Base-by-base conservation (phyloP, 2,113 vertebrate genomes). In the Spermophilus dauricus region DNA sequence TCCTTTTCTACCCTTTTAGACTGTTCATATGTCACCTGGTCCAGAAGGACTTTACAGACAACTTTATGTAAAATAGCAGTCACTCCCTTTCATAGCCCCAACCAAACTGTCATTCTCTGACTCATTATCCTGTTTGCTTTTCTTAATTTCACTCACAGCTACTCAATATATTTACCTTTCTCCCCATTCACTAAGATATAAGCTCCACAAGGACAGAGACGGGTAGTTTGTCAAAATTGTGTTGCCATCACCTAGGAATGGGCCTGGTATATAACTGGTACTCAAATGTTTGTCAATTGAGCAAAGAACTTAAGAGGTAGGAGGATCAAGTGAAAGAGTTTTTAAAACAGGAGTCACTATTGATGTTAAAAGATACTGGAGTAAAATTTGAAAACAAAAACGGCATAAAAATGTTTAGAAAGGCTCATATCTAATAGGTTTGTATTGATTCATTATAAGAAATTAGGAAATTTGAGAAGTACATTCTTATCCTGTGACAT, bases 401-500 rank as follows among this genome's bases (percentile, higher is more conserved):
- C 3, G 82, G 45, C 24, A 80, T 89, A 24, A 78, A 61, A 83
- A 65, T 65, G 42, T 86, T 81, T 91, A 58, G 63, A 73, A 65
- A 61, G 4, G 9, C 14, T 95, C 32, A 26, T 20, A 48, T 82
- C 13, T 76, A 53, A 37, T 58, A 78, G 80, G 37, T 42, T 22
- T 16, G 65, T 37, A 20, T 20, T 73, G 32, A 53, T 39, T 89
- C 45, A 58, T 81, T 81, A 45, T 48, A 24, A 86, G 26, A 84
- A 69, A 61, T 69, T 69, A 76, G 56, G 16, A 81, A 92, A 75
- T n/a, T 37, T 86, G 84, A 80, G 63, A 89, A 45, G 26, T 84
- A 95, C 30, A 76, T 69, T 82, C 30, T 96, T 48, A 63, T 87
- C 28, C 91, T 86, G 91, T 87, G 58, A 95, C 32, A 69, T 51